Conservation (phyloP, 2,113 vertebrate species). For the Pseudopodoces humilis region DNA sequence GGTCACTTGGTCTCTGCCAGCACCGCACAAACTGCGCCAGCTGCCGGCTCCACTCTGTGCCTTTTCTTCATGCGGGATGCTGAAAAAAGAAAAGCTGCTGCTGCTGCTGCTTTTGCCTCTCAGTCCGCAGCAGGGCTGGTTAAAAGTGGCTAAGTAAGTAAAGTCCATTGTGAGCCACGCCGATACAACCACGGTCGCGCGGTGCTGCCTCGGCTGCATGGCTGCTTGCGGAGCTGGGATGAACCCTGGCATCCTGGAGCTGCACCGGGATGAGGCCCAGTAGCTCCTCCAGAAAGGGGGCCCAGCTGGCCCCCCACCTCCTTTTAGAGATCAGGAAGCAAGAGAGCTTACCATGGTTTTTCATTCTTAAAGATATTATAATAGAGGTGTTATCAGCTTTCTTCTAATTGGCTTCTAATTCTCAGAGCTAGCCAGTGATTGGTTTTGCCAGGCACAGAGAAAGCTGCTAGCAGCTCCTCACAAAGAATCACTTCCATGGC, state of each 20-base stretch:
- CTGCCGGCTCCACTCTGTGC: background rate
- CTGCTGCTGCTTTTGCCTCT: background rate
- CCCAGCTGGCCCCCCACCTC: background rate
- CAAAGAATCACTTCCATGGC: background rate
- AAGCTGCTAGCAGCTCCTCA: background rate
- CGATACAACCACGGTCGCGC: fast-evolving
- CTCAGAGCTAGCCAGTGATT: background rate
- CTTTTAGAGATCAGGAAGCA: background rate
- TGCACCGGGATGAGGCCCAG: background rate
- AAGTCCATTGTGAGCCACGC: background rate
- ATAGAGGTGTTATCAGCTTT: no score
- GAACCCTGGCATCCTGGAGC: background rate
- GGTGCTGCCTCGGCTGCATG: background rate
- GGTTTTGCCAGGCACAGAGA: background rate
- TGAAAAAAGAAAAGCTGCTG: background rate
- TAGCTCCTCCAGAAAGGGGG: no score
- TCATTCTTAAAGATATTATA: background rate
- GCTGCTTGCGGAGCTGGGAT: fast-evolving
- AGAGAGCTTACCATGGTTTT: background rate
- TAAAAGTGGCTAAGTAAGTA: background rate
- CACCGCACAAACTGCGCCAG: fast-evolving
- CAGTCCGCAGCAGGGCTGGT: background rate
- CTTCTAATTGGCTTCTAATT: background rate
- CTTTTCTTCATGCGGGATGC: background rate
- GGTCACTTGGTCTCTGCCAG: background rate